A percentile compares a stretch with the other conserved stretches of the same genome.
phyloP scores from a whole-genome alignment of 2,797 vertebrate species.

The Pitangus sulphuratus region DNA sequence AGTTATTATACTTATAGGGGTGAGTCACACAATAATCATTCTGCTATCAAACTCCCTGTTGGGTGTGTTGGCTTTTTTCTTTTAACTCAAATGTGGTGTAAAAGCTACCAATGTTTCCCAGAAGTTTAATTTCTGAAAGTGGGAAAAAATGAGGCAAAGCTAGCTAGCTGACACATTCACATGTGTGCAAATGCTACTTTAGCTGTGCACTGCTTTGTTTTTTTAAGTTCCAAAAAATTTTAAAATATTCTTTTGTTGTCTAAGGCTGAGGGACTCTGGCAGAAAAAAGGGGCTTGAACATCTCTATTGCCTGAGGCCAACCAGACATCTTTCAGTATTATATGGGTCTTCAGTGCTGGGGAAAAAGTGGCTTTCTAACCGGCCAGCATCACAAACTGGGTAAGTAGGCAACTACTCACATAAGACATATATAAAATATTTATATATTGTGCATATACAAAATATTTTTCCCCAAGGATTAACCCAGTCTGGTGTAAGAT shows the following conservation, averaged over 20 bases:
- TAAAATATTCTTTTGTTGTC: neutral
- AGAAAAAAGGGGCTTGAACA: neutral
- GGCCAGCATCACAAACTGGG: neutral
- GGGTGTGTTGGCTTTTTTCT: neutral
- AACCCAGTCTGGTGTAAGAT: neutral
- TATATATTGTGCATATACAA: neutral
- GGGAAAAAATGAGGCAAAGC: neutral
- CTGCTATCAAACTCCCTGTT: slow-evolving; percentile 3
- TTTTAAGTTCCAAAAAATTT: neutral
- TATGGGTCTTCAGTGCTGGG: neutral
- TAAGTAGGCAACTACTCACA: neutral
- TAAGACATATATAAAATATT: neutral
- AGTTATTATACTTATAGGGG: neutral
- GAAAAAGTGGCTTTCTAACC: neutral
- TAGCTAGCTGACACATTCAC: neutral
- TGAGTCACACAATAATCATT: slow-evolving; percentile 37
- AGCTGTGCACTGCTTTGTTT: neutral
- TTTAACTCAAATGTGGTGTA: neutral
- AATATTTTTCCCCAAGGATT: neutral
- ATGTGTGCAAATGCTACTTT: neutral
- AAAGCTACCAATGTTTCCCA: neutral
- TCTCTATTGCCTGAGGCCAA: neutral
- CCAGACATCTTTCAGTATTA: neutral
- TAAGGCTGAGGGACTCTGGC: neutral
- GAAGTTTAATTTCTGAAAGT: neutral